These are phyloP conservation scores for Tricholauxania praeusta DNA, from an alignment of 2,888 invertebrate species.

Conservation along the genomic window DNA sequence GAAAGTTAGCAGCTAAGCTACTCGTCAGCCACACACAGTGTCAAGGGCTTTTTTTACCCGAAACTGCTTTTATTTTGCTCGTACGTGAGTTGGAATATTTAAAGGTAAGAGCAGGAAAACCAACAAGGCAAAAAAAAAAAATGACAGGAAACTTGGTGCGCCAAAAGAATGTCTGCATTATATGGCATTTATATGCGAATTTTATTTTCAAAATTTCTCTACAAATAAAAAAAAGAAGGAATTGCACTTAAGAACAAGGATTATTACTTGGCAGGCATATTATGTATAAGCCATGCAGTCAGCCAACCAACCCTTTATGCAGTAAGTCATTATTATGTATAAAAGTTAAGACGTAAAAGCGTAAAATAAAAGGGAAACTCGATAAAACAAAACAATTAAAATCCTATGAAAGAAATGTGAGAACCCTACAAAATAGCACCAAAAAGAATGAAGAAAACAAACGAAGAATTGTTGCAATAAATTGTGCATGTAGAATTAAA, in stretches of 20 bases:
- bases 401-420: constrained; percentile 6
- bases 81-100: constrained; percentile 1
- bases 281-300: background rate
- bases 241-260: constrained; percentile 2
- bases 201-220: too few species aligned
- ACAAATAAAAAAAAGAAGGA: background rate
- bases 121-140: constrained; percentile 3
- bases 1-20: background rate
- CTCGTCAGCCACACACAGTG: background rate
- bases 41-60: constrained; percentile 12
- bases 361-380: constrained; percentile 6
- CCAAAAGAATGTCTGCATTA: constrained; percentile 12
- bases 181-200: background rate
- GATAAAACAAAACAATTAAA: constrained; percentile 14
- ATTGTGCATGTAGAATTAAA: too few species aligned
- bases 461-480: background rate
- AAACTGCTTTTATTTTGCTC: background rate
- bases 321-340: too few species aligned
- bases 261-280: constrained; percentile 2
- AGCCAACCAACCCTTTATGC: background rate
- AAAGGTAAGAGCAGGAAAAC: background rate
- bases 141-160: constrained; percentile 1
- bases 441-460: background rate
- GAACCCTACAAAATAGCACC: background rate
- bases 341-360: background rate